A percentile compares a stretch with the other conserved stretches of the same genome.
phyloP scores from a whole-genome alignment of 2,888 invertebrate genomes.

The Exephanes ischioxanthus region DNA sequence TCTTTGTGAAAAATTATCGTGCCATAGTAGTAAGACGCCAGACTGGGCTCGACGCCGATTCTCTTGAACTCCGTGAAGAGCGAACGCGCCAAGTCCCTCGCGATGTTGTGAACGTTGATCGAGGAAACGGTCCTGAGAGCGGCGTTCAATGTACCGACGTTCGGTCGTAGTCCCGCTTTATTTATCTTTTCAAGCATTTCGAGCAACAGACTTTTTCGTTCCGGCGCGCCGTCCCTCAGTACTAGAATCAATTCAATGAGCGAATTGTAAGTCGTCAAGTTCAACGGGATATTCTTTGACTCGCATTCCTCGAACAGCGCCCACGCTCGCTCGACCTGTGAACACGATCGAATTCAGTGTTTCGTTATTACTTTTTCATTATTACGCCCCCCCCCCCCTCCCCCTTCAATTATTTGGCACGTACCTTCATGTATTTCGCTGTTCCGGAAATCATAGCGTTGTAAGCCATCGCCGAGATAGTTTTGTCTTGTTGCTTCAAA shows the following conservation, averaged over 20 bases:
- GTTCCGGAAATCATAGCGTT: conserved; percentile 93
- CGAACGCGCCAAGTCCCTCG: conserved; percentile 85
- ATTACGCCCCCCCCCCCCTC: background rate
- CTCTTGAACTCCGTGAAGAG: conserved; percentile 88
- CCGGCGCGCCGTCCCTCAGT: conserved; percentile 88
- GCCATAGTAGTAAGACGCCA: conserved; percentile 91
- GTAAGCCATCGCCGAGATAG: conserved; percentile 89
- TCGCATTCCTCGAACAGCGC: conserved; percentile 88
- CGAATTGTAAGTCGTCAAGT: conserved; percentile 90
- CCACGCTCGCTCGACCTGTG: conserved; percentile 88
- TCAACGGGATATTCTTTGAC: conserved; percentile 88
- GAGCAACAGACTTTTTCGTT: conserved; percentile 88
- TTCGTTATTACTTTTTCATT: background rate
- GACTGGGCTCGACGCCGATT: conserved; percentile 90
- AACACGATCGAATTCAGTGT: background rate
- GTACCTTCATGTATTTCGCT: conserved; percentile 90
- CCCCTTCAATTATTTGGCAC: conserved; percentile 17
- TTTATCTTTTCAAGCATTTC: conserved; percentile 89
- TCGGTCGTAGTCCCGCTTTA: conserved; percentile 87
- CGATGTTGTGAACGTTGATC: conserved; percentile 84
- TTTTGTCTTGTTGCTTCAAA: conserved; percentile 86
- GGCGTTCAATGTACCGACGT: conserved; percentile 89
- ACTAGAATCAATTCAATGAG: conserved; percentile 88
- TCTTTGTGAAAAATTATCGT: conserved; percentile 90
- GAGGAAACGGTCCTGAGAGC: conserved; percentile 86